These are phyloP conservation scores for Chrysolophus pictus DNA, from an alignment of 2,797 vertebrate genomes.

Conservation along the genomic window DNA sequence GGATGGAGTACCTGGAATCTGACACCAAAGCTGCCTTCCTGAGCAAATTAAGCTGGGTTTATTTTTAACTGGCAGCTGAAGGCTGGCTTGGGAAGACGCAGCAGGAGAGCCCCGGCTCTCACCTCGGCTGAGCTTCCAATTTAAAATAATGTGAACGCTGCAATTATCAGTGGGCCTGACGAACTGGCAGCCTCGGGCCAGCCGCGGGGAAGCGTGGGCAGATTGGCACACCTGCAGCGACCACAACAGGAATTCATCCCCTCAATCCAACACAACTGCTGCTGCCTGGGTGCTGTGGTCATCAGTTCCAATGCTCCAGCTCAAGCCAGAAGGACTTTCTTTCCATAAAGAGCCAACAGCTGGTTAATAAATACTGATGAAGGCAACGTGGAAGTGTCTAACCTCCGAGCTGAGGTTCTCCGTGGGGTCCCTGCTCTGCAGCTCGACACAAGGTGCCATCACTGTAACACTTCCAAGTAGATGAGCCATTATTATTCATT, in stretches of 20 bases:
- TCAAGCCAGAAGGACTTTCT: neutral
- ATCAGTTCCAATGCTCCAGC: neutral
- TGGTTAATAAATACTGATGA: neutral
- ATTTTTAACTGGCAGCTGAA: neutral
- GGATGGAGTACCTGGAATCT: neutral
- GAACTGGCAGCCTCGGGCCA: neutral
- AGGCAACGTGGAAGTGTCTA: neutral
- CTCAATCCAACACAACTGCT: neutral
- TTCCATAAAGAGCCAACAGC: neutral
- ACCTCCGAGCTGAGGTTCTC: neutral
- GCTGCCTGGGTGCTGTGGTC: neutral
- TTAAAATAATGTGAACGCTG: neutral
- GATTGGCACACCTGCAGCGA: neutral
- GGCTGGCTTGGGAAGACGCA: neutral
- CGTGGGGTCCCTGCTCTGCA: neutral
- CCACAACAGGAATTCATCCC: neutral
- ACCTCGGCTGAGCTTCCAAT: neutral
- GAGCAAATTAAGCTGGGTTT: fast-evolving
- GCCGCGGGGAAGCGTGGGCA: neutral
- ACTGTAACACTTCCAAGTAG: conserved; percentile 60
- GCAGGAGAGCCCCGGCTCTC: neutral
- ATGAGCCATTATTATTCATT: conserved; percentile 70
- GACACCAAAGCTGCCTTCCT: neutral
- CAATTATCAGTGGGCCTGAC: neutral
- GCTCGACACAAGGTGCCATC: conserved; percentile 53